Conservation (phyloP, 2,797 vertebrate genomes). For the Anabas testudineus region DNA sequence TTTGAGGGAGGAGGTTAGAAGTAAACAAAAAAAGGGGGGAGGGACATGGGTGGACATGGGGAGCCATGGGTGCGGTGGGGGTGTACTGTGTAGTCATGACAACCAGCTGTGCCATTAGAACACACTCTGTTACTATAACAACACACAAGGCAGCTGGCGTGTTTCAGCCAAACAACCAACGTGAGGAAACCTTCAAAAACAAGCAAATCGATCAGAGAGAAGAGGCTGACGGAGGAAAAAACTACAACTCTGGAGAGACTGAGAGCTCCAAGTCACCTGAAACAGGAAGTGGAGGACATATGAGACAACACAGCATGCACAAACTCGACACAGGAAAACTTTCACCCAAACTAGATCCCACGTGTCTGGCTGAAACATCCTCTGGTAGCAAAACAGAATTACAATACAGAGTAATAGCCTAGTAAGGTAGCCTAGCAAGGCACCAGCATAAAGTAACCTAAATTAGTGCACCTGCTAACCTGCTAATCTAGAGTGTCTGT, state of each 20-base stretch:
- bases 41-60: neutral
- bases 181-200: constrained; percentile 44
- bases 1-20: constrained; percentile 47
- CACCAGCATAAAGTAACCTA: constrained; percentile 16
- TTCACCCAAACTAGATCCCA: constrained; percentile 9
- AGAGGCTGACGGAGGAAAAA: constrained; percentile 17
- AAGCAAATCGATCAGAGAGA: constrained; percentile 49
- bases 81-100: constrained; percentile 71
- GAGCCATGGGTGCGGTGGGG: neutral
- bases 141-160: constrained; percentile 60
- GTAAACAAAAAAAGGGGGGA: neutral
- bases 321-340: constrained; percentile 12
- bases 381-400: constrained; percentile 22
- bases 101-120: constrained; percentile 76
- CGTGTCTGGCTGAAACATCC: constrained; percentile 67
- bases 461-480: constrained; percentile 23
- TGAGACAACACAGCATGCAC: constrained; percentile 24
- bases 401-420: neutral
- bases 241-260: constrained; percentile 34
- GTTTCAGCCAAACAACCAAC: constrained; percentile 73
- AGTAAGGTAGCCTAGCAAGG: constrained; percentile 5
- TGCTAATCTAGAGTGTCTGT: constrained; percentile 14
- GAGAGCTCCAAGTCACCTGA: constrained; percentile 30
- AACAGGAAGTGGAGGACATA: constrained; percentile 47
- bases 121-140: constrained; percentile 64